Conservation (phyloP, 2,888 invertebrate genomes). For the Scaptomyza reducta region DNA sequence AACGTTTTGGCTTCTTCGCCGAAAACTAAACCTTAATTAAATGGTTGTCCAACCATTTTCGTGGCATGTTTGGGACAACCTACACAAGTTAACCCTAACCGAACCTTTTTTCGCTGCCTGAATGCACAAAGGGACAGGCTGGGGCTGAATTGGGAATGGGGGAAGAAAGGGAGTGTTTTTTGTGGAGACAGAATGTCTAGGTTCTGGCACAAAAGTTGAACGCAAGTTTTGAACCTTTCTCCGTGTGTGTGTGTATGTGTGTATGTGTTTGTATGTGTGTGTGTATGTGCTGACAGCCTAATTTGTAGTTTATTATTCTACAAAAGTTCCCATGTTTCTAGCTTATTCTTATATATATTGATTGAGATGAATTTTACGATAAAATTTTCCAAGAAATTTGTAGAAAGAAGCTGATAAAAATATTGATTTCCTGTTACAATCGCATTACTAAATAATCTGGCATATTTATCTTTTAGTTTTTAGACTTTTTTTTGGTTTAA, state of each 20-base stretch:
- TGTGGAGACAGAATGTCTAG: background rate
- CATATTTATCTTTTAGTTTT: too few relatives aligned
- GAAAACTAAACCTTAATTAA: slow-evolving; percentile 9
- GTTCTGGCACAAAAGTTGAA: background rate
- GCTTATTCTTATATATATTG: too few relatives aligned
- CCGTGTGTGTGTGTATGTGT: background rate
- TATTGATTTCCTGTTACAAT: too few relatives aligned
- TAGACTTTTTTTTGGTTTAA: too few relatives aligned
- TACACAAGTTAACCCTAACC: slow-evolving; percentile 5
- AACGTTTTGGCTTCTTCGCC: background rate
- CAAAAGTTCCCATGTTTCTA: too few relatives aligned
- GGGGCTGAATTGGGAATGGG: background rate
- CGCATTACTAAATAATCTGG: too few relatives aligned
- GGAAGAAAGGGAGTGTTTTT: background rate
- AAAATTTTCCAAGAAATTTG: too few relatives aligned
- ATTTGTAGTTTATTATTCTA: background rate
- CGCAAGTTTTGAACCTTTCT: too few relatives aligned
- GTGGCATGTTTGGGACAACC: background rate
- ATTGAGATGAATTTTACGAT: too few relatives aligned
- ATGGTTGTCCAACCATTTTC: background rate
- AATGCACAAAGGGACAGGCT: background rate
- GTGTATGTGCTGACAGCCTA: background rate
- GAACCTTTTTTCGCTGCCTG: slow-evolving; percentile 3
- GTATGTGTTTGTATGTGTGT: background rate
- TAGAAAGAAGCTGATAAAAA: too few relatives aligned